A percentile compares a stretch with the other conserved stretches of the same genome.
Evolutionary conservation across 2,113 vertebrate species (phyloP).

Genomic region (Callipepla californica): DNA sequence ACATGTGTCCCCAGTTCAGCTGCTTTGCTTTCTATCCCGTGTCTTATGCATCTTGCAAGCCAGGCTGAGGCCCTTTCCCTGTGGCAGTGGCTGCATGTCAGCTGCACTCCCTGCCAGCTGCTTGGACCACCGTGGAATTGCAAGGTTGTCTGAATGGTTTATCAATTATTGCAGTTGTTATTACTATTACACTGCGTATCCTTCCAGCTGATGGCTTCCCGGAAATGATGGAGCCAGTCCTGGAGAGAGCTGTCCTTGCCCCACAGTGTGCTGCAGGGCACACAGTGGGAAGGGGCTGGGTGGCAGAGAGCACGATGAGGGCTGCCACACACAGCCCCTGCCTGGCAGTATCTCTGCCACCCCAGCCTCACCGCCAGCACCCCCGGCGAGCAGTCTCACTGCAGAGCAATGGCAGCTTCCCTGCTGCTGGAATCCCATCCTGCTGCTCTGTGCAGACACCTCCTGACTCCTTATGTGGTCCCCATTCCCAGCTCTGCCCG

Average conservation of each 20-base stretch:
- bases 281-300: fast-evolving
- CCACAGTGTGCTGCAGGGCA: background rate
- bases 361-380: background rate
- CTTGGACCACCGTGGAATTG: background rate
- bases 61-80: background rate
- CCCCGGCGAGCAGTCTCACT: background rate
- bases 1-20: background rate
- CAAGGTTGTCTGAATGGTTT: constrained; percentile 12
- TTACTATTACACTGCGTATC: background rate
- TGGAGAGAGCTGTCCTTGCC: fast-evolving
- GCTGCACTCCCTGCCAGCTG: background rate
- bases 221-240: background rate
- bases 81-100: background rate
- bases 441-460: background rate
- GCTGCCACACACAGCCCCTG: background rate
- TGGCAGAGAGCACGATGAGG: background rate
- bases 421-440: background rate
- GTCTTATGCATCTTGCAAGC: background rate
- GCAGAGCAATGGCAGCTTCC: background rate
- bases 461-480: background rate
- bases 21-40: background rate
- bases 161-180: background rate
- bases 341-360: background rate
- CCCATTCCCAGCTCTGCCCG: background rate
- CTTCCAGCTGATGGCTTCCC: background rate